Percentiles rank a stretch among this genome's conserved stretches.
These are phyloP conservation scores for Plecturocebus donacophilus DNA, from an alignment of 2,113 vertebrate species.

Conservation along the genomic window DNA sequence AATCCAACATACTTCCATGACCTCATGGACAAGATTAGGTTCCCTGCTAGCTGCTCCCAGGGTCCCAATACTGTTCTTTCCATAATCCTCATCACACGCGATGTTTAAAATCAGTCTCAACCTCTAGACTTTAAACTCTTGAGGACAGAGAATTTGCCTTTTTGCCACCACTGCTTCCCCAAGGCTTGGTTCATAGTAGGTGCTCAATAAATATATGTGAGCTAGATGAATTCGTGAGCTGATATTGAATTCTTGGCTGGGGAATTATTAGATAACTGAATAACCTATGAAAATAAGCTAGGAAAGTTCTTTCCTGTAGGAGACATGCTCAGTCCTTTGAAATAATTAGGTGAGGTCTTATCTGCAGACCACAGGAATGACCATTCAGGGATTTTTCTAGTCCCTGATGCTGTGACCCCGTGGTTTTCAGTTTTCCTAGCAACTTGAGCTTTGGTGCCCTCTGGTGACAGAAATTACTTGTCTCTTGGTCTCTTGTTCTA, in stretches of 20 bases:
- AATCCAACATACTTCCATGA: background rate
- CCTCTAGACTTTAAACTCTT: background rate
- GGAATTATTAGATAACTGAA: background rate
- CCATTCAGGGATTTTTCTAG: too few species aligned
- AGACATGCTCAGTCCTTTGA: background rate
- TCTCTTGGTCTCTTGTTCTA: background rate
- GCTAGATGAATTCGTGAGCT: background rate
- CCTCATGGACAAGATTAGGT: background rate
- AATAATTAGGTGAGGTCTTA: background rate
- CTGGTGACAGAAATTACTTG: conserved; percentile 79
- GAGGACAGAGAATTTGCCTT: background rate
- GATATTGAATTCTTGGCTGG: background rate
- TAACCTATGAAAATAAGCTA: background rate
- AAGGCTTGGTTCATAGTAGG: background rate
- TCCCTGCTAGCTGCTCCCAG: fast-evolving
- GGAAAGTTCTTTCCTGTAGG: background rate
- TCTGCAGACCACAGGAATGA: background rate
- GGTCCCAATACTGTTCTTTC: fast-evolving
- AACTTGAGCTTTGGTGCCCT: conserved; percentile 83
- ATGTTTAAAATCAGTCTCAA: background rate
- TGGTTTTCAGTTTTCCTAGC: background rate
- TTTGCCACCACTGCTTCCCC: background rate
- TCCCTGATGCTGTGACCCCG: background rate
- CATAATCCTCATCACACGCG: background rate
- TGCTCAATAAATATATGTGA: background rate